These are phyloP conservation scores for Struthio camelus DNA, from an alignment of 2,113 vertebrate species.

Conservation along the genomic window DNA sequence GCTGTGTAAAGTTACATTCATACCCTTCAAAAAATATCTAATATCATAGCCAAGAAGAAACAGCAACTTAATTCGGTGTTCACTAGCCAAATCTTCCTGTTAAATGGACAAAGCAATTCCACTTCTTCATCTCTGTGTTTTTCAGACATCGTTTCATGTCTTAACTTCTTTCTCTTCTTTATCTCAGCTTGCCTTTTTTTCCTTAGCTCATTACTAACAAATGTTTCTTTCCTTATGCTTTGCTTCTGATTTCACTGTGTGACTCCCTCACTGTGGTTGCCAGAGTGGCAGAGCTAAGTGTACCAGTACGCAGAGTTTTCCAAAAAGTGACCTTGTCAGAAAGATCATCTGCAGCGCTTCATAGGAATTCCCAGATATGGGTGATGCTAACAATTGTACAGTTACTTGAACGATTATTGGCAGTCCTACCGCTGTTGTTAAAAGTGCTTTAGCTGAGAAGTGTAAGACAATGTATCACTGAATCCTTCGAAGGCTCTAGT, in stretches of 20 bases:
- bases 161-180: background rate
- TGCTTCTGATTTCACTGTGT: background rate
- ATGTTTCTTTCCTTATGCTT: background rate
- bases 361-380: background rate
- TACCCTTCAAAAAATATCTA: background rate
- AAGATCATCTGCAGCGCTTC: background rate
- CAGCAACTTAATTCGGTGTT: background rate
- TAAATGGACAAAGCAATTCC: background rate
- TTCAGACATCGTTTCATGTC: background rate
- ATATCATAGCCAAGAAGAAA: background rate
- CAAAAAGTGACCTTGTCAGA: background rate
- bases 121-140: background rate
- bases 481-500: rapidly evolving
- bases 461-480: background rate
- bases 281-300: background rate
- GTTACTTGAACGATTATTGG: background rate
- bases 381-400: background rate
- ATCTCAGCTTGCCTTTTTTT: background rate
- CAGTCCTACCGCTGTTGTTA: background rate
- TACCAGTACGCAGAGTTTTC: background rate
- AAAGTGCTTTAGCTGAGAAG: background rate
- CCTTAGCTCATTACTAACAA: background rate
- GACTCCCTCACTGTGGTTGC: background rate
- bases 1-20: too few relatives aligned
- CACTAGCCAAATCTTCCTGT: background rate